Evolutionary conservation across 2,113 vertebrate species (phyloP).

Genomic region (Microtus pennsylvanicus): DNA sequence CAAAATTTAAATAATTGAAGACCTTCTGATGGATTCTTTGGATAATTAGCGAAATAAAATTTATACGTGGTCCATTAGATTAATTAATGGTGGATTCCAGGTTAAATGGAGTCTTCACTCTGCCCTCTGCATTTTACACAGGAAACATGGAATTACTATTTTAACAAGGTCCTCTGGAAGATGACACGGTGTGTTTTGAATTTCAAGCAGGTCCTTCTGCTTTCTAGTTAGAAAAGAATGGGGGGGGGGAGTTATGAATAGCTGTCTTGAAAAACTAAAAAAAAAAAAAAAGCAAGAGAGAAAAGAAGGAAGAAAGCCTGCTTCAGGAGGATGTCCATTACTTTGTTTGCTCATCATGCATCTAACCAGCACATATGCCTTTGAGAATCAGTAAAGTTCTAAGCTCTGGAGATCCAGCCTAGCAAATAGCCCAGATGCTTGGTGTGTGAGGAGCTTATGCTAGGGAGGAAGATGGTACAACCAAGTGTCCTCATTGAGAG

Average conservation of each 20-base stretch:
- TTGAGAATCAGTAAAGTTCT: neutral
- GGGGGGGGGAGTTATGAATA: neutral
- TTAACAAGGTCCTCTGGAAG: neutral
- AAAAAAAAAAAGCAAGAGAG: too few species aligned
- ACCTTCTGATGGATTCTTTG: neutral
- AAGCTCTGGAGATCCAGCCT: neutral
- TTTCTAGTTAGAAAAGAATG: neutral
- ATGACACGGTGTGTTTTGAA: neutral
- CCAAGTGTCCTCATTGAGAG: accelerated
- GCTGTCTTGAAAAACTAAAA: too few species aligned
- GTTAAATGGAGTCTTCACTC: neutral
- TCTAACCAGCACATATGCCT: neutral
- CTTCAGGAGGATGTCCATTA: neutral
- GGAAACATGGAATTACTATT: neutral
- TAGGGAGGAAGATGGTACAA: neutral
- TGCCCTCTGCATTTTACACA: neutral
- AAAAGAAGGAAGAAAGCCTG: neutral
- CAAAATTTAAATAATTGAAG: neutral
- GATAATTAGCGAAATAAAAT: neutral
- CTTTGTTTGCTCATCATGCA: neutral
- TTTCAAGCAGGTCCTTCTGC: neutral
- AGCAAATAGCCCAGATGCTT: neutral
- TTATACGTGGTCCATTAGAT: neutral
- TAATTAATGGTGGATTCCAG: neutral
- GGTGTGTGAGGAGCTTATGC: neutral